Base-by-base conservation (phyloP, 2,797 vertebrate species). In the Rhadinocentrus ornatus region DNA sequence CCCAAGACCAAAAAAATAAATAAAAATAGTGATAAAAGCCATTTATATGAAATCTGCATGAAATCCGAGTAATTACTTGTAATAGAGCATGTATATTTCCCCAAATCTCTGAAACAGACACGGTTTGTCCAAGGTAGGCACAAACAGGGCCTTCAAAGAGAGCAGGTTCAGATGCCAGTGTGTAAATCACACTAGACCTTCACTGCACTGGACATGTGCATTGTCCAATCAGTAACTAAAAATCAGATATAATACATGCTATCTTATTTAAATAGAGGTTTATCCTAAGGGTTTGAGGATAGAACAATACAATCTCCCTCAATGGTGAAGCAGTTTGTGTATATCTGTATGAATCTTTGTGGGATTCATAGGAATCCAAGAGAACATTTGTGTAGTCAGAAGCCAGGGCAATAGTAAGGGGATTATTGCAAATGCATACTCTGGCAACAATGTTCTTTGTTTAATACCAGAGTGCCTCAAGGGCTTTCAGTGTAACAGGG, bases 381-480 rank as follows among this genome's bases (percentile, higher is more conserved):
- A 59, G 77, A 84, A 89, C 87, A 92, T 89, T 78, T 82, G 80
- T 78, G 82, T 88, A 89, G 85, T 81, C 84, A 90, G 87, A 88
- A 89, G 91, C 86, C 88, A 86, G 87, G 27, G 83, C 89, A 86
- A 83, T 31, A 60, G 66, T 26, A 77, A 61, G 59, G 54, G 77
- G 62, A 82, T 73, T 53, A 57, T 76, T 83, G 67, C 79, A 88
- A 75, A 87, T 72, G 84, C 67, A 71, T 87, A 68, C 55, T 82
- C 46, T 31, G 64, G 63, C 55, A 62, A 69, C 44, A 37, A 57
- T 54, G 48, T 29, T 65, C 60, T 80, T 81, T 82, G 58, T 82
- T 74, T 52, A 59, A 71, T 64, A 34, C 59, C 35, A 10, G 61
- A 55, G 54, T 24, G 71, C 62, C 70, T 85, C 29, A 26, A 71